Conservation (phyloP, 2,113 vertebrate genomes). For the Otus sunia region DNA sequence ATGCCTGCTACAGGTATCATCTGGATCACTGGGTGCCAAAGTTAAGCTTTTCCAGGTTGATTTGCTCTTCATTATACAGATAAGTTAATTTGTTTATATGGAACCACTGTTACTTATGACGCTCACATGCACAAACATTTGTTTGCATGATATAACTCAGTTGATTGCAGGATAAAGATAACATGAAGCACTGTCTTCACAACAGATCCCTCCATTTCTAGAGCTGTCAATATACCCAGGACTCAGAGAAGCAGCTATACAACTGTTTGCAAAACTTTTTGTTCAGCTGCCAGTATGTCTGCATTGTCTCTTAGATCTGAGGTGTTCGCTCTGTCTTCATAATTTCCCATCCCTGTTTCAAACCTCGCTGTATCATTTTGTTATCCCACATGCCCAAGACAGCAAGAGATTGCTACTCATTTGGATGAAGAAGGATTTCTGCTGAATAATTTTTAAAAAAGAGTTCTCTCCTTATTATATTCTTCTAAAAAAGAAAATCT, state of each 20-base stretch:
- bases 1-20: neutral
- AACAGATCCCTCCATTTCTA: neutral
- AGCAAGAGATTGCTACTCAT: neutral
- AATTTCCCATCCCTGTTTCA: neutral
- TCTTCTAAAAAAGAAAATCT: neutral
- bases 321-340: neutral
- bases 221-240: neutral
- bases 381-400: neutral
- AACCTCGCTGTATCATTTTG: neutral
- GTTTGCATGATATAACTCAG: neutral
- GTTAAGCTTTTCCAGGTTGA: neutral
- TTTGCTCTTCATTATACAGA: neutral
- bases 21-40: neutral
- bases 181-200: neutral
- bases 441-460: neutral
- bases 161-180: neutral
- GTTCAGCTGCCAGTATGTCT: neutral
- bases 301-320: neutral
- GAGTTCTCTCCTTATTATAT: neutral
- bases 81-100: neutral
- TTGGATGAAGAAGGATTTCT: neutral
- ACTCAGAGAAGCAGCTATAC: neutral
- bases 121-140: neutral
- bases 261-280: neutral
- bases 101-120: neutral